Evolutionary conservation across 1,140 invertebrate species (phyloP).

Genomic region (Zaprionus capensis): DNA sequence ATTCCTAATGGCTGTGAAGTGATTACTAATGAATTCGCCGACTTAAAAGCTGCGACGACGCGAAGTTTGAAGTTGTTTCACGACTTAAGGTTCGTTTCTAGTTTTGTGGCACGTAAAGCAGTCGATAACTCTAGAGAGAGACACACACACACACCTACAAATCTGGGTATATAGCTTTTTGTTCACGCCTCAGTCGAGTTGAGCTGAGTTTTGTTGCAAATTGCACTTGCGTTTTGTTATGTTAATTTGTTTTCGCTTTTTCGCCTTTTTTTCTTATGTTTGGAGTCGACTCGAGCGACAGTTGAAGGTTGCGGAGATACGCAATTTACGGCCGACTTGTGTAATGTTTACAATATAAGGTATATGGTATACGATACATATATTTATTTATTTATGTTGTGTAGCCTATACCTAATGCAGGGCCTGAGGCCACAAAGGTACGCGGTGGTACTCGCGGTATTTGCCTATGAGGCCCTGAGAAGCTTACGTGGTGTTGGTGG

Average conservation of each 20-base stretch:
- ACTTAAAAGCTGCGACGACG: constrained; percentile 56
- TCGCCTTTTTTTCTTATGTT: constrained; percentile 10
- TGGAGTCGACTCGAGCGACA: constrained; percentile 57
- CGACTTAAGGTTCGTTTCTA: neutral
- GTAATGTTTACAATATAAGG: constrained; percentile 49
- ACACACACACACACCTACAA: neutral
- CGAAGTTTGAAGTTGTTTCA: constrained; percentile 4
- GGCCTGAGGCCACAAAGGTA: neutral
- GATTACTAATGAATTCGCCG: constrained; percentile 77
- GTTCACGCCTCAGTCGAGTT: constrained; percentile 45
- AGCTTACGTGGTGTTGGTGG: neutral
- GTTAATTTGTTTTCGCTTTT: constrained; percentile 69
- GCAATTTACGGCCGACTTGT: constrained; percentile 56
- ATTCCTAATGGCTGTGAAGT: constrained; percentile 80
- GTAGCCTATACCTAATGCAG: neutral
- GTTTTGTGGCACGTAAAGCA: constrained; percentile 12
- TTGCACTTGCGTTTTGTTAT: constrained; percentile 69
- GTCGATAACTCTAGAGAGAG: neutral
- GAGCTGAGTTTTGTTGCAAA: constrained; percentile 70
- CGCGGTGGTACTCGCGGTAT: neutral
- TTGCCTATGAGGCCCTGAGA: neutral
- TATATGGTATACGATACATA: neutral
- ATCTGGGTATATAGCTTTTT: constrained; percentile 27
- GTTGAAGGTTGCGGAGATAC: constrained; percentile 72
- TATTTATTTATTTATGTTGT: neutral